A percentile compares a stretch with the other conserved stretches of the same genome.
phyloP scores from a whole-genome alignment of 1,140 invertebrate species.

The Agraylea sexmaculata region DNA sequence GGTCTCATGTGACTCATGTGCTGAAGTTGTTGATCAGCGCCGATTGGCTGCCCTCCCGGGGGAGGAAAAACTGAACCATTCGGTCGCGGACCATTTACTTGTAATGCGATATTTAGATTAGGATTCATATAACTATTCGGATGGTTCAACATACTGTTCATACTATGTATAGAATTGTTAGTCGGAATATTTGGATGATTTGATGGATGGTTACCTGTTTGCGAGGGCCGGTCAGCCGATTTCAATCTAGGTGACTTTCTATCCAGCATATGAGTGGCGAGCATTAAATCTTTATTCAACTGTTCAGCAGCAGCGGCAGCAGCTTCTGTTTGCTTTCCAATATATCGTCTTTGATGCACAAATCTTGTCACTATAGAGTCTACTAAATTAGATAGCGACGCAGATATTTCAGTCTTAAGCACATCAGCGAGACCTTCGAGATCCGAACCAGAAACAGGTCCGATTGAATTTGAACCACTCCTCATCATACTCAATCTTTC shows the following conservation, averaged over 20 bases:
- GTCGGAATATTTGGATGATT: constrained; percentile 30
- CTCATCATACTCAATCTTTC: constrained; percentile 54
- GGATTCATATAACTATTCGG: constrained; percentile 27
- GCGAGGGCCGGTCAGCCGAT: constrained; percentile 54
- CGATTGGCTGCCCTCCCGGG: constrained; percentile 44
- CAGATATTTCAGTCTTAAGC: constrained; percentile 79
- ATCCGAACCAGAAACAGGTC: constrained; percentile 57
- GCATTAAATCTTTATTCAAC: constrained; percentile 66
- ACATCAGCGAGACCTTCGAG: constrained; percentile 78
- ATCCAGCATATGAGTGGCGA: constrained; percentile 68
- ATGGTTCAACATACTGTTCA: constrained; percentile 24
- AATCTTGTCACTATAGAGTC: constrained; percentile 79
- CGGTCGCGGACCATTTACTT: constrained; percentile 40
- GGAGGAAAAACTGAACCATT: constrained; percentile 40
- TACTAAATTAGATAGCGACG: constrained; percentile 72
- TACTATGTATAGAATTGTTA: constrained; percentile 26
- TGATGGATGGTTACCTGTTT: constrained; percentile 48
- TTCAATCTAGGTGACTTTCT: constrained; percentile 73
- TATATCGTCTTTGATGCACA: constrained; percentile 63
- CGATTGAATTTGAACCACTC: constrained; percentile 45
- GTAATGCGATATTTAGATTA: too few species aligned
- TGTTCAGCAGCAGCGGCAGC: constrained; percentile 64
- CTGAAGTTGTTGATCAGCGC: constrained; percentile 35
- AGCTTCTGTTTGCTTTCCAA: constrained; percentile 63
- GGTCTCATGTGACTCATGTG: constrained; percentile 57